phyloP scores from a whole-genome alignment of 2,113 vertebrate species.

The Rhabdomys dilectus region DNA sequence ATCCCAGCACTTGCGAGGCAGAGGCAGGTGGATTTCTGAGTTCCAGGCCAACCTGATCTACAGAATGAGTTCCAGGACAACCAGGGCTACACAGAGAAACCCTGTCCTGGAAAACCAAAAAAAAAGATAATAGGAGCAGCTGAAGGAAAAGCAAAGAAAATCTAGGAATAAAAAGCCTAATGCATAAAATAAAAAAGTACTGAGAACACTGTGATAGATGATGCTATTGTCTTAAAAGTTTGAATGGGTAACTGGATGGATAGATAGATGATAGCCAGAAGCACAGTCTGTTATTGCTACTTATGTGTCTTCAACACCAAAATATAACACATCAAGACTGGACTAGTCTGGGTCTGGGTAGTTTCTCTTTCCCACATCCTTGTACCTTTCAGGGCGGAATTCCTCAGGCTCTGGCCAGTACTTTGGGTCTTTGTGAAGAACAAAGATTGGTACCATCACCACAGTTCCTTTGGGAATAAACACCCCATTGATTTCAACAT shows the following conservation, averaged over 20 bases:
- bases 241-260: not conserved
- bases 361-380: too few relatives aligned
- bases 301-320: not conserved
- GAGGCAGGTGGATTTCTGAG: too few relatives aligned
- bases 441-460: slow-evolving; percentile 85
- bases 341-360: not conserved
- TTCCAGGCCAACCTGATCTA: too few relatives aligned
- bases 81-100: too few relatives aligned
- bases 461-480: slow-evolving; percentile 83
- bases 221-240: not conserved
- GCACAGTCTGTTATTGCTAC: not conserved
- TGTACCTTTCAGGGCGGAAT: slow-evolving; percentile 93
- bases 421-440: slow-evolving; percentile 84
- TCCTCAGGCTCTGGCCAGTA: slow-evolving; percentile 90
- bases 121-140: too few relatives aligned
- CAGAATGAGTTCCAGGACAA: too few relatives aligned
- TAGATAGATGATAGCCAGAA: not conserved
- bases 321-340: not conserved
- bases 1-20: too few relatives aligned
- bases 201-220: not conserved
- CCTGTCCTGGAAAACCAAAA: too few relatives aligned
- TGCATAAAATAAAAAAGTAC: not conserved
- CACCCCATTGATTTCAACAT: not conserved
- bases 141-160: not conserved
- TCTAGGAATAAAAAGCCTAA: not conserved